These are phyloP conservation scores for Athene noctua DNA, from an alignment of 2,113 vertebrate genomes.

Conservation along the genomic window DNA sequence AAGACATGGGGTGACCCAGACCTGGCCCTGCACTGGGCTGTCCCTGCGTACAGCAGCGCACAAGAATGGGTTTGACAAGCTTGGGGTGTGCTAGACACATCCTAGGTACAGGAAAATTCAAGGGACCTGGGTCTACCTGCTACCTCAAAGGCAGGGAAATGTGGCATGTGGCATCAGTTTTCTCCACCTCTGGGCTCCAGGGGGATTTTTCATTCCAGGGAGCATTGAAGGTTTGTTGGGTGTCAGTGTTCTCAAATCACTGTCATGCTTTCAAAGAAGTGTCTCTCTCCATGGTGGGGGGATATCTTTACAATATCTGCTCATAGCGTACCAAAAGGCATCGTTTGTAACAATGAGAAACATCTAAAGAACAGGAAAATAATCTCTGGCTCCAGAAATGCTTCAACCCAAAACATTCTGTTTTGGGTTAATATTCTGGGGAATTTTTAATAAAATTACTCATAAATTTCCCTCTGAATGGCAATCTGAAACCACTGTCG, in stretches of 20 bases:
- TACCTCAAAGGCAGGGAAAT: neutral
- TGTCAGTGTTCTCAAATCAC: neutral
- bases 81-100: neutral
- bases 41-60: neutral
- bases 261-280: neutral
- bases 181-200: neutral
- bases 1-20: rapidly evolving
- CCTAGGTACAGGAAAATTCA: neutral
- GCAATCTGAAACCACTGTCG: neutral
- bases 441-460: neutral
- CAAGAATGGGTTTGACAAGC: rapidly evolving
- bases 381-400: neutral
- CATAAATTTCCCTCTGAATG: neutral
- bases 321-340: neutral
- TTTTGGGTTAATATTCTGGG: neutral
- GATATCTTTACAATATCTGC: neutral
- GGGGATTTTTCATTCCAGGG: neutral
- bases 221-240: neutral
- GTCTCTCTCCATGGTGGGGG: neutral
- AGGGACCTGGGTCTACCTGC: neutral
- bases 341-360: neutral
- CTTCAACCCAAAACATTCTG: neutral
- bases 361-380: neutral
- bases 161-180: rapidly evolving
- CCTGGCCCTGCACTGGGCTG: neutral